These are phyloP conservation scores for Trachythela sp. DNA, from an alignment of 64 coral and sea anemone genomes.

Conservation along the genomic window DNA sequence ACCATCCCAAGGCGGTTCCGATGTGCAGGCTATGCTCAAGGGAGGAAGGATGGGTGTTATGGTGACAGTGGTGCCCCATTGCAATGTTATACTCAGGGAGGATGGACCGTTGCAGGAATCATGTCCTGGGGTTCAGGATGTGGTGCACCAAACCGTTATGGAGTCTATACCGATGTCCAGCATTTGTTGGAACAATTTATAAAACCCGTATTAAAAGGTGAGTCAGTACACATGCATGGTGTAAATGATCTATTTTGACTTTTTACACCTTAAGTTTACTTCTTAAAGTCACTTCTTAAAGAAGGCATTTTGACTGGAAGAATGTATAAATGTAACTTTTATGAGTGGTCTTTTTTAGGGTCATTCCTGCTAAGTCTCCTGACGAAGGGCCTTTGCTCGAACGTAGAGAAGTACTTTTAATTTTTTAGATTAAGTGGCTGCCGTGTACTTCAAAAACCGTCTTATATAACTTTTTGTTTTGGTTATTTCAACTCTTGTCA, in stretches of 20 bases:
- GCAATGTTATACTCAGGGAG: neutral
- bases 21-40: neutral
- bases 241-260: neutral
- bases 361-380: no score
- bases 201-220: neutral
- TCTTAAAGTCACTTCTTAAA: no score
- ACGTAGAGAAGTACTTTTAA: no score
- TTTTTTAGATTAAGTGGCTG: no score
- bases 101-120: neutral
- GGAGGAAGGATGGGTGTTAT: neutral
- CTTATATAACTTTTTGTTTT: neutral
- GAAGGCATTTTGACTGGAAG: no score
- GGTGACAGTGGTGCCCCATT: conserved; percentile 9
- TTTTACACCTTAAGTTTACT: no score
- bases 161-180: neutral
- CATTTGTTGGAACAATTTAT: neutral
- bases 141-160: neutral
- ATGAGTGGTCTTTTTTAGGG: no score
- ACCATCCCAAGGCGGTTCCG: neutral
- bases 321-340: no score
- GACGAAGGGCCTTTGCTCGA: no score
- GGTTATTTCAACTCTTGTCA: neutral
- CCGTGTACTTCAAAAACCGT: no score
- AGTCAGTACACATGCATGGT: neutral
- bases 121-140: neutral